Evolutionary conservation across 2,888 invertebrate species (phyloP).

Genomic region (Zaprionus bogoriensis): DNA sequence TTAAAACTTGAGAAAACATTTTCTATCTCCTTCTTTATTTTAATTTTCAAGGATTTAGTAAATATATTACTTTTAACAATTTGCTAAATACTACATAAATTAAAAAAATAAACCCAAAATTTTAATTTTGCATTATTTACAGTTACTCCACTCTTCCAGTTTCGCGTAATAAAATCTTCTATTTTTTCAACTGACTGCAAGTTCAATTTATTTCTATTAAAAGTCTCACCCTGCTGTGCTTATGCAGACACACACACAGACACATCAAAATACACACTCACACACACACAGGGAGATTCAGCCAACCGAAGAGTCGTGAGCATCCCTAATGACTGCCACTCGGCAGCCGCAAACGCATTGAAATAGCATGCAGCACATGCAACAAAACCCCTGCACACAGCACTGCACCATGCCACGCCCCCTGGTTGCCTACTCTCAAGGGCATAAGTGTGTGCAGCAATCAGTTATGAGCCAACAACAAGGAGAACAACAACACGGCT

Average conservation of each 20-base stretch:
- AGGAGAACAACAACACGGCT: slow-evolving; percentile 29
- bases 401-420: not conserved
- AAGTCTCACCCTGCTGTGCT: not conserved
- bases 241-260: not conserved
- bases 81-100: no score
- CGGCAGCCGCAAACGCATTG: slow-evolving; percentile 20
- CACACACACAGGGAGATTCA: not conserved
- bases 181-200: not conserved
- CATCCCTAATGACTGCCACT: slow-evolving; percentile 39
- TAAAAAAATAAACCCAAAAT: no score
- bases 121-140: not conserved
- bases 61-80: no score
- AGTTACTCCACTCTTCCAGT: not conserved
- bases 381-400: slow-evolving; percentile 1
- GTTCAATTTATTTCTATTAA: not conserved
- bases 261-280: not conserved
- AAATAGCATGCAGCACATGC: slow-evolving; percentile 15
- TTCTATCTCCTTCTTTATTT: no score
- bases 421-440: slow-evolving; percentile 11
- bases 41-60: no score
- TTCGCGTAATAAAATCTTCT: not conserved
- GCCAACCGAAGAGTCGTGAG: slow-evolving; percentile 23
- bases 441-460: slow-evolving; percentile 69
- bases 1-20: no score
- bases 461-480: slow-evolving; percentile 65